These are phyloP conservation scores for Pterophyllum scalare DNA, from an alignment of 2,113 vertebrate genomes.

Conservation along the genomic window DNA sequence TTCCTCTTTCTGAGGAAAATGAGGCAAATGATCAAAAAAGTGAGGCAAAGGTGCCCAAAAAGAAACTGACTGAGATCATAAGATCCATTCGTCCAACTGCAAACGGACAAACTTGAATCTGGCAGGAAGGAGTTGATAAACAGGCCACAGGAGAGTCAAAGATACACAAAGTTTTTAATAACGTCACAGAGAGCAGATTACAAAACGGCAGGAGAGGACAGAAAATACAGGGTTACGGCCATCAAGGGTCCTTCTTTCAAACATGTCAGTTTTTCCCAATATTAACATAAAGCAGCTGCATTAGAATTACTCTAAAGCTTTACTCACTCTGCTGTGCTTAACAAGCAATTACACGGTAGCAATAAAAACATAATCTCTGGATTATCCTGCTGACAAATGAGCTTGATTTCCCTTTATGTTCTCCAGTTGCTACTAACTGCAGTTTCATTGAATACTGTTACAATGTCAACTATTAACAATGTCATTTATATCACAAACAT, in stretches of 20 bases:
- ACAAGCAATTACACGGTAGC: background rate
- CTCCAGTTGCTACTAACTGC: background rate
- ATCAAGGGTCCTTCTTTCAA: background rate
- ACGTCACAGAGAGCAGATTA: background rate
- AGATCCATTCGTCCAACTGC: background rate
- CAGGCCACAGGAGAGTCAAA: background rate
- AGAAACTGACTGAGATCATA: slow-evolving; percentile 4
- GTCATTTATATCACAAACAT: background rate
- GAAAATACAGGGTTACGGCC: background rate
- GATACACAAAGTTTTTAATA: slow-evolving; percentile 38
- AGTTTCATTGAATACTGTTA: background rate
- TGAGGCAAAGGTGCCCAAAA: background rate
- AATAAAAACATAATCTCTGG: background rate
- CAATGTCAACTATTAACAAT: background rate
- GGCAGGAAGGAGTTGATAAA: background rate
- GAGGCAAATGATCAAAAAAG: background rate
- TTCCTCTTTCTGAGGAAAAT: background rate
- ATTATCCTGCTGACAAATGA: background rate
- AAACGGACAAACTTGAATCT: background rate
- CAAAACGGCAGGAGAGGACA: background rate
- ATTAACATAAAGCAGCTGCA: background rate
- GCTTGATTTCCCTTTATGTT: background rate
- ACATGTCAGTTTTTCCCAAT: slow-evolving; percentile 2
- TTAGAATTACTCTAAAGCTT: background rate
- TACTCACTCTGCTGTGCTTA: background rate